Conservation (phyloP, 2,888 invertebrate species). For the Melipona bicolor region DNA sequence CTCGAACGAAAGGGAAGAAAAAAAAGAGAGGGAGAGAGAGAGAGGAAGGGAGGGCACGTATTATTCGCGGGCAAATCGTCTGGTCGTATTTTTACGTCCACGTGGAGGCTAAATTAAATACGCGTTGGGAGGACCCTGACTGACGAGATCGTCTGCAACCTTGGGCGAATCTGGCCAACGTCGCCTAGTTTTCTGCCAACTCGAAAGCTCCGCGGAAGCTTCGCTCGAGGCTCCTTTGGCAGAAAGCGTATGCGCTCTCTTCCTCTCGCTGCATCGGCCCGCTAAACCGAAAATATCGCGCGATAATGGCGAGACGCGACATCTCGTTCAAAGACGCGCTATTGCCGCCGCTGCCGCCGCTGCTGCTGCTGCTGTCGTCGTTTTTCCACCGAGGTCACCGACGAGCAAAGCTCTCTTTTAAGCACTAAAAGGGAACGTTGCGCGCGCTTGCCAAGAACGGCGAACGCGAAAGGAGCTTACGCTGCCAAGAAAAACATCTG, state of each 20-base stretch:
- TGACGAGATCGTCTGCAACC: constrained; percentile 56
- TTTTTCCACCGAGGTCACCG: background rate
- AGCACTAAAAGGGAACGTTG: background rate
- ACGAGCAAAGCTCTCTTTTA: background rate
- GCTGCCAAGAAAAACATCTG: constrained; percentile 29
- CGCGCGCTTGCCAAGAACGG: constrained; percentile 26
- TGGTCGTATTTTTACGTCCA: constrained; percentile 37
- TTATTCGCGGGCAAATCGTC: constrained; percentile 1
- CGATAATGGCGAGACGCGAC: background rate
- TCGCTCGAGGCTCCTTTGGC: constrained; percentile 44
- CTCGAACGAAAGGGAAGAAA: background rate
- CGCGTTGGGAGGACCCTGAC: constrained; percentile 32
- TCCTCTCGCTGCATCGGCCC: background rate
- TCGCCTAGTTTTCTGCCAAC: constrained; percentile 58
- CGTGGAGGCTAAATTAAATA: constrained; percentile 45
- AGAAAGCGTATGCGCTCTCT: constrained; percentile 12
- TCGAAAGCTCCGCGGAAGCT: constrained; percentile 38
- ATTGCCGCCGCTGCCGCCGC: too few relatives aligned
- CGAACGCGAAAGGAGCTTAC: background rate
- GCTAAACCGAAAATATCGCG: constrained; percentile 28
- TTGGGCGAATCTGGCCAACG: constrained; percentile 54
- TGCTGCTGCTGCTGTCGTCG: background rate
- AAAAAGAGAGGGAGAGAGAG: background rate
- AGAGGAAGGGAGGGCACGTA: background rate
- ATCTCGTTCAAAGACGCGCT: background rate